A percentile compares a stretch with the other conserved stretches of the same genome.
These are phyloP conservation scores for Tolypeutes matacus DNA, from an alignment of 2,797 vertebrate species.

Conservation along the genomic window DNA sequence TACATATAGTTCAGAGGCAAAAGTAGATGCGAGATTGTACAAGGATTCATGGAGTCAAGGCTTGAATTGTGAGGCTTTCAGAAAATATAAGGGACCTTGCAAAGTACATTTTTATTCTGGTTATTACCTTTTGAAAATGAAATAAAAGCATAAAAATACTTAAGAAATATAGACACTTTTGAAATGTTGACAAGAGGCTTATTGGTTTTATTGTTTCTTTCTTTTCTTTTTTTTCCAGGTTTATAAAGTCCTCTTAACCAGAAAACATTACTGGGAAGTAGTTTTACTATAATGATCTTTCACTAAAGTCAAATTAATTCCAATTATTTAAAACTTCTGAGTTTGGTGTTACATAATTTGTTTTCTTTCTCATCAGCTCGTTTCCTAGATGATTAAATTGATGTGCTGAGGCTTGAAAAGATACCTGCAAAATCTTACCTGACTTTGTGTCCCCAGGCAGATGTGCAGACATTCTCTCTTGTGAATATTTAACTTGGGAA, in stretches of 20 bases:
- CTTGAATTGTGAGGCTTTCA: neutral
- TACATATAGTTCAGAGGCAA: neutral
- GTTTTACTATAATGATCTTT: neutral
- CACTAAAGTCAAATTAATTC: neutral
- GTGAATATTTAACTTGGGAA: neutral
- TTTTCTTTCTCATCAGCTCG: neutral
- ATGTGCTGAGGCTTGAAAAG: neutral
- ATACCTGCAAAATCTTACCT: neutral
- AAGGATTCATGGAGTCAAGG: neutral
- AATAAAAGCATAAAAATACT: neutral
- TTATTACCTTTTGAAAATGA: neutral
- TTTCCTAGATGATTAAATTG: neutral
- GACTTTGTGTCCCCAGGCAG: too few species aligned
- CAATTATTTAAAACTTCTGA: constrained; percentile 1
- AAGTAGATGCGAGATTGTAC: neutral
- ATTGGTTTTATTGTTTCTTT: neutral
- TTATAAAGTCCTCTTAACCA: neutral
- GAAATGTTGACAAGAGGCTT: neutral
- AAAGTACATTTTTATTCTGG: neutral
- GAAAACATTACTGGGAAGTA: neutral
- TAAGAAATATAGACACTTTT: neutral
- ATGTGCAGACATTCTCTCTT: neutral
- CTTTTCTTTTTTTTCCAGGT: neutral
- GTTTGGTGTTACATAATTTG: neutral
- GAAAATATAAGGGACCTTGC: neutral